Percentiles rank a stretch among this genome's conserved stretches.
Evolutionary conservation across 1,140 invertebrate species (phyloP).

Genomic region (Panonychus citri): DNA sequence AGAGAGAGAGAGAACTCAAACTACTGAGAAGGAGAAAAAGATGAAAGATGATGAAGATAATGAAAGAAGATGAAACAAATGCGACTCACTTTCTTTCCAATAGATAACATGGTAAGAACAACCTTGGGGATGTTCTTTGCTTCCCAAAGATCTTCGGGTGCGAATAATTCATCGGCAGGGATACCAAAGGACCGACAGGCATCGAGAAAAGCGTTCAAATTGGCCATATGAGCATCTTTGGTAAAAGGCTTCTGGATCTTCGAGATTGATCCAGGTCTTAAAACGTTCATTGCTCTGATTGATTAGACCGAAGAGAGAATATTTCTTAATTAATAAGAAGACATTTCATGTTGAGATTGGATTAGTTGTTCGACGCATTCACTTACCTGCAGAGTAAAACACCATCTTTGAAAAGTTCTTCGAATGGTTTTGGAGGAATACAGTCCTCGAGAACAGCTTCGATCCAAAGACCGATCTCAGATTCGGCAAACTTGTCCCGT

Average conservation of each 20-base stretch:
- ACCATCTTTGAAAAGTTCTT: constrained; percentile 5
- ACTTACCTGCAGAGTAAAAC: constrained; percentile 6
- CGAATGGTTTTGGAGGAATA: constrained; percentile 8
- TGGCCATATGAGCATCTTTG: constrained; percentile 1
- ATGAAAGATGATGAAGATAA: too few relatives aligned
- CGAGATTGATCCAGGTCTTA: background rate
- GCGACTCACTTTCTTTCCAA: background rate
- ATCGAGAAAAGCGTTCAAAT: constrained; percentile 3
- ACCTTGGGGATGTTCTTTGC: constrained; percentile 4
- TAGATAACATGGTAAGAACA: background rate
- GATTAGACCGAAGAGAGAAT: too few relatives aligned
- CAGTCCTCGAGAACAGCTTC: constrained; percentile 6
- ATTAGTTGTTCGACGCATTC: background rate
- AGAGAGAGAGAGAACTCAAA: background rate
- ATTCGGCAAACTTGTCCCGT: constrained; percentile 5
- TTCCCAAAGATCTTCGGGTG: constrained; percentile 1
- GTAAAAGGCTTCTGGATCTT: constrained; percentile 9
- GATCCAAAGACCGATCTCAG: constrained; percentile 7
- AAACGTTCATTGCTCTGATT: constrained; percentile 1
- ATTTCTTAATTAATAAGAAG: background rate
- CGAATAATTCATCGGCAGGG: constrained; percentile 4
- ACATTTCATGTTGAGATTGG: background rate
- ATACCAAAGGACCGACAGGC: background rate
- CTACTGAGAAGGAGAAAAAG: background rate
- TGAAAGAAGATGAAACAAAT: background rate